Conservation (phyloP, 2,113 vertebrate species). For the Orycteropus afer region DNA sequence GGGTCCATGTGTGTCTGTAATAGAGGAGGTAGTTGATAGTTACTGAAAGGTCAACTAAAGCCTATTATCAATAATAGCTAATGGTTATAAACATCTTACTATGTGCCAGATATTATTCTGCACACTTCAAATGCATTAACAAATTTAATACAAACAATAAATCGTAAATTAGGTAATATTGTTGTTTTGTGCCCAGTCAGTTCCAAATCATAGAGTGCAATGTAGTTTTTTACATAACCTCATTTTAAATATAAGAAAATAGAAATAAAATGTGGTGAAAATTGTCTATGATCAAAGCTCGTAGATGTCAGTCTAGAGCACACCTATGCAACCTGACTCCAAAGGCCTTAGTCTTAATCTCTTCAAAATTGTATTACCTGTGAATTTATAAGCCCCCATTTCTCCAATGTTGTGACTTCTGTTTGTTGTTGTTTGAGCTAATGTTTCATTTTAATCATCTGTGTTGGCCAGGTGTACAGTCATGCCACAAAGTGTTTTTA, state of each 20-base stretch:
- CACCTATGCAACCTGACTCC: not conserved
- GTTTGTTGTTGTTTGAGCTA: not conserved
- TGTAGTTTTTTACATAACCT: not conserved
- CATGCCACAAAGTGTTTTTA: not conserved
- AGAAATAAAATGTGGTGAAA: not conserved
- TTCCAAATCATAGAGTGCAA: too few relatives aligned
- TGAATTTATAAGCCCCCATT: not conserved
- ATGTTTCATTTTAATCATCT: not conserved
- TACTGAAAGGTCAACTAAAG: not conserved
- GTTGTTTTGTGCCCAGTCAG: too few relatives aligned
- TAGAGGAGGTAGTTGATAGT: not conserved
- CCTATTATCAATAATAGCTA: not conserved
- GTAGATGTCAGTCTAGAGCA: not conserved
- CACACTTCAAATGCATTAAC: not conserved
- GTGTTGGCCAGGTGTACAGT: not conserved
- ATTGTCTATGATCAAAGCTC: not conserved
- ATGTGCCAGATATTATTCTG: not conserved
- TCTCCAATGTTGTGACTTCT: not conserved
- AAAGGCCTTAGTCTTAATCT: not conserved
- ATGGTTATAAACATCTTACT: slow-evolving; percentile 20
- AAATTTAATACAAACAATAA: not conserved
- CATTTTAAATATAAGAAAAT: not conserved
- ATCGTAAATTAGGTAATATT: not conserved
- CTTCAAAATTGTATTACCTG: not conserved
- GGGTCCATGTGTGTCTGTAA: not conserved